Evolutionary conservation across 2,113 vertebrate species (phyloP), one percentile per base, ranked within the genome.

Genomic region (Rostratula benghalensis): DNA sequence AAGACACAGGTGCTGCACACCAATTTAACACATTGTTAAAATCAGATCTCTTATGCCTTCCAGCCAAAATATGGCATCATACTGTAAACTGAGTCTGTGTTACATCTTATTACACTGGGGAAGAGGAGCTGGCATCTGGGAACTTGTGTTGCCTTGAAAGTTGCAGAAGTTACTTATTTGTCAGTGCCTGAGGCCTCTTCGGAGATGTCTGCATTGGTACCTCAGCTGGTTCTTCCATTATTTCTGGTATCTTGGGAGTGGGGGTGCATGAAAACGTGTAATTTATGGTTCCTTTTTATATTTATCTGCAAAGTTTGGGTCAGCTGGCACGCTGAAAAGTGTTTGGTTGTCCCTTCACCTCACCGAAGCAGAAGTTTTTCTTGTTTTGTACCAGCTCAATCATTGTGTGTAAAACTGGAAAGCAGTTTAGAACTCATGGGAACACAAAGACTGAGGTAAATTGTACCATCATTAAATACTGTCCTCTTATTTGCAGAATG

Each of bases 11-110:
- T 84, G 88, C 83, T 85, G 31, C 53, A 7, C 68, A 87, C 51
- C 64, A 89, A 75, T 94, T 93, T 90, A 94, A 81, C 73, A 87
- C 79, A 4, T 71, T 86, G 95, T 92, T 96, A 86, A 88, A 87
- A 88, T 84, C 73, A 27, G 60, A 31, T 84, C 79, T 92, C 86
- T 81, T 81, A 64, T 84, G 90, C 90, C 95, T 89, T 92, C 83
- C 56, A 84, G 93, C 86, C 57, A 92, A 87, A 95, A 89, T 90
- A 51, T 48, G 61, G 80, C 73, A 68, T 81, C 81, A 9, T 81
- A 53, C 83, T 91, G 89, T 81, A 91, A 92, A 92, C 60, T 71
- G 69, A 89, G 20, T 89, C 83, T 3, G 9, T 87, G 60, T 67
- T 94, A 87, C 53, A 53, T 89, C 83, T 91, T 94, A 75, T 82